phyloP scores from a whole-genome alignment of 2,797 vertebrate species.

The Oophaga sylvatica region DNA sequence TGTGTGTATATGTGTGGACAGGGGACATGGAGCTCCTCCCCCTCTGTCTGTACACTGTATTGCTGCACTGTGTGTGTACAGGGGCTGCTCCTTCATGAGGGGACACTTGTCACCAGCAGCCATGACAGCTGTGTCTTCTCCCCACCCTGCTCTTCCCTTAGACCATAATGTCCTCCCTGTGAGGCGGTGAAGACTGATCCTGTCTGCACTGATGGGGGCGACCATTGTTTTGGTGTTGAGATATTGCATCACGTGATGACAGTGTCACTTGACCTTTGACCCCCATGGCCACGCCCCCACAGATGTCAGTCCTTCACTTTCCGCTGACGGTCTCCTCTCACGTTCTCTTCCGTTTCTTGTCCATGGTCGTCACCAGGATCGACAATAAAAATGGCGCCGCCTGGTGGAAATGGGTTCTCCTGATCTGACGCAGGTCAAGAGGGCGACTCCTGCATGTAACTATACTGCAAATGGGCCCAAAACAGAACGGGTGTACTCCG shows the following conservation, averaged over 20 bases:
- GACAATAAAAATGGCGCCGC: too few relatives aligned
- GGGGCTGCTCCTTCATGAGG: neutral
- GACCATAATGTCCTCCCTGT: too few relatives aligned
- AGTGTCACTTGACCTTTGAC: neutral
- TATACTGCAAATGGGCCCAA: too few relatives aligned
- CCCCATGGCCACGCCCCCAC: neutral
- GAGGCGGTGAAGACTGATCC: too few relatives aligned
- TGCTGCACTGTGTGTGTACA: constrained; percentile 3
- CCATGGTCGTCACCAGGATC: too few relatives aligned
- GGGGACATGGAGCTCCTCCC: constrained; percentile 41
- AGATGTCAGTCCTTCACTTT: neutral
- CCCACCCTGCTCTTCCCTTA: too few relatives aligned
- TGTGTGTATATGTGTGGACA: constrained; percentile 33
- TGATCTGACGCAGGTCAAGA: too few relatives aligned
- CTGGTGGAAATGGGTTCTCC: too few relatives aligned
- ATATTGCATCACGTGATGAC: neutral
- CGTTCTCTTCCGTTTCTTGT: too few relatives aligned
- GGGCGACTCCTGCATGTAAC: too few relatives aligned
- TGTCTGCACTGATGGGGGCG: neutral
- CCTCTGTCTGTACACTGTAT: constrained; percentile 33
- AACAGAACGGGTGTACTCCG: too few relatives aligned
- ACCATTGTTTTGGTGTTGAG: neutral
- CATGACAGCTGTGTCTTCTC: neutral
- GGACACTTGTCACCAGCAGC: neutral
- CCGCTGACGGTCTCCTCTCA: neutral